Conservation (phyloP, 2,797 vertebrate species). For the Arnoldichthys spilopterus region DNA sequence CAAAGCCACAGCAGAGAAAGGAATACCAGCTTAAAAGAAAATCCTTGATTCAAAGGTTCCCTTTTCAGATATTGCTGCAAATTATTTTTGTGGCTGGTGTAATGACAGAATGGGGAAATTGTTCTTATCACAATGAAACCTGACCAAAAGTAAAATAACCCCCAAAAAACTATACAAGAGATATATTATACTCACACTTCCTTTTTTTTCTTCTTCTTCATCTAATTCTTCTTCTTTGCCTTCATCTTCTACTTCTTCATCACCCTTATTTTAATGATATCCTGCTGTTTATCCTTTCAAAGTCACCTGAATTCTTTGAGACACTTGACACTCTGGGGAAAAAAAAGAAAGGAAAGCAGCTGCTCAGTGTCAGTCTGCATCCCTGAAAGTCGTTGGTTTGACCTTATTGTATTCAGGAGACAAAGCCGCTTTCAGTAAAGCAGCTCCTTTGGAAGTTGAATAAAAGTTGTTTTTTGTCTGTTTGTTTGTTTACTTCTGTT, state of each 20-base stretch:
- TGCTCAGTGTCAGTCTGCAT: slow-evolving; percentile 4
- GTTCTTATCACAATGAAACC: neutral
- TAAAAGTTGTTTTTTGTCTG: slow-evolving; percentile 8
- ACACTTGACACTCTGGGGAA: slow-evolving; percentile 17
- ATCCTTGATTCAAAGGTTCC: neutral
- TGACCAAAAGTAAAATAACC: neutral
- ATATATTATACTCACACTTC: neutral
- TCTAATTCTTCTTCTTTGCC: neutral
- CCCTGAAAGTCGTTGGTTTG: slow-evolving; percentile 35
- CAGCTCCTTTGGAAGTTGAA: slow-evolving; percentile 7
- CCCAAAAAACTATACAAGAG: neutral
- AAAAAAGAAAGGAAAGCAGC: slow-evolving; percentile 28
- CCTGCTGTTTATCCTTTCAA: slow-evolving; percentile 36
- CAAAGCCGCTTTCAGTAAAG: neutral
- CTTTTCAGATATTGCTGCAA: neutral
- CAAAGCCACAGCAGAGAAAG: neutral
- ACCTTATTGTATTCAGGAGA: slow-evolving; percentile 19
- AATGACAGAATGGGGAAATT: too few relatives aligned
- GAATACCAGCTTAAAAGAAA: neutral
- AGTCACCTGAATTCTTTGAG: slow-evolving; percentile 32
- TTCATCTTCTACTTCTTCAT: neutral
- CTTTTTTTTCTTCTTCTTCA: neutral
- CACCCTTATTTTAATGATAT: slow-evolving; percentile 32
- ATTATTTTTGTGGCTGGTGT: neutral
- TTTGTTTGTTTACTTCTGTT: slow-evolving; percentile 4